These are phyloP conservation scores for Apamea crenata DNA, from an alignment of 2,888 invertebrate genomes.

Conservation along the genomic window DNA sequence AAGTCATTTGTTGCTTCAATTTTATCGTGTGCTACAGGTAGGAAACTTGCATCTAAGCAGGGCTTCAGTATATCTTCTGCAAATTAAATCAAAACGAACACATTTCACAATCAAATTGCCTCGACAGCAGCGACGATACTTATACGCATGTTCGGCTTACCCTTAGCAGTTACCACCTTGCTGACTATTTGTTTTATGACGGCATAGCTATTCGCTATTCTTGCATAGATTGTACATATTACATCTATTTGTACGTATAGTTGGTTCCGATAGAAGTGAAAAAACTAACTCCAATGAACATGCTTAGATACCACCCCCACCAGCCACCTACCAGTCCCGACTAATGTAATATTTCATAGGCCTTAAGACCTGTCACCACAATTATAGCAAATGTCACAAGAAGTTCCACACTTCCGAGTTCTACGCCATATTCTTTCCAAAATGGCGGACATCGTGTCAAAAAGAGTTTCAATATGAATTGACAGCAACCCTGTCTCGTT, in stretches of 20 bases:
- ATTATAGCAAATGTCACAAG: background rate
- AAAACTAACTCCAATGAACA: background rate
- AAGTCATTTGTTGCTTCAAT: no score
- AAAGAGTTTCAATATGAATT: conserved; percentile 16
- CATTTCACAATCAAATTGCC: background rate
- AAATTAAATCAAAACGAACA: background rate
- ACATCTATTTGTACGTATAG: background rate
- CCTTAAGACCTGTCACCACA: background rate
- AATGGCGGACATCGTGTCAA: background rate
- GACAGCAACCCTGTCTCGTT: background rate
- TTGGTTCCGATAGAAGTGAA: background rate
- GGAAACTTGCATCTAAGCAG: no score
- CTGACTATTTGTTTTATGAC: background rate
- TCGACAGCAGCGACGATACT: background rate
- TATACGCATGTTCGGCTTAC: background rate
- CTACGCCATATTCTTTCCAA: conserved; percentile 6
- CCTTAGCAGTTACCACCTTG: background rate
- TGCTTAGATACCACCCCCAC: no score
- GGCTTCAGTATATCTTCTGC: background rate
- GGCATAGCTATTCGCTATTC: background rate
- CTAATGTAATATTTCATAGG: background rate
- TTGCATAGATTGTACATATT: background rate
- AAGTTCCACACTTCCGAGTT: background rate
- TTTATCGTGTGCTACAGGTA: no score
- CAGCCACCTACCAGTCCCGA: background rate